Conservation (phyloP, 2,113 vertebrate species). For the Brachyhypopomus gauderio region DNA sequence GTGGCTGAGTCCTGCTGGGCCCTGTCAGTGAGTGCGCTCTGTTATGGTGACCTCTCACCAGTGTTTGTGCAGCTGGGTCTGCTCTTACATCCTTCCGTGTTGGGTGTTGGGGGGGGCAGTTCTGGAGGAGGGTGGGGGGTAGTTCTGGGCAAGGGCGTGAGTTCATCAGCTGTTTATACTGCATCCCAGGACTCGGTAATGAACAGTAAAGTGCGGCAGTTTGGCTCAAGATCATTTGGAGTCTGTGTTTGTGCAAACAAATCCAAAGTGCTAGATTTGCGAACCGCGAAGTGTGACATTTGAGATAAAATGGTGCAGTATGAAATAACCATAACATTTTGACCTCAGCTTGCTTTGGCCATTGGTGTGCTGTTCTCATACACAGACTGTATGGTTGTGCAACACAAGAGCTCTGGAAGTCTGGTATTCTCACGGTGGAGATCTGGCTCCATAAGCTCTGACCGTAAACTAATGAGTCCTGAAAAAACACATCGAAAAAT, state of each 20-base stretch:
- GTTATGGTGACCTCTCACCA: conserved; percentile 51
- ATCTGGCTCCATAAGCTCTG: neutral
- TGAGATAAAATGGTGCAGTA: neutral
- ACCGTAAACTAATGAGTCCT: neutral
- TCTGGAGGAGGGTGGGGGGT: too few relatives aligned
- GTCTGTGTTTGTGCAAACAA: conserved; percentile 5
- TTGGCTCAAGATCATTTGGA: neutral
- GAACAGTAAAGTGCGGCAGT: neutral
- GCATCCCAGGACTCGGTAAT: conserved; percentile 8
- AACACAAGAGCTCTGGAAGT: neutral
- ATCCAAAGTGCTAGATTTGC: neutral
- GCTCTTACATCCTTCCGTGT: conserved; percentile 29
- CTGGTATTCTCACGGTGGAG: neutral
- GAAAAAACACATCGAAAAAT: conserved; percentile 62
- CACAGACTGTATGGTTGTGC: neutral
- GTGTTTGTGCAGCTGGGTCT: conserved; percentile 55
- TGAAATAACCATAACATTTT: neutral
- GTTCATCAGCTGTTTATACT: conserved; percentile 33
- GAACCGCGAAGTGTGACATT: neutral
- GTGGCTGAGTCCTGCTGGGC: conserved; percentile 10
- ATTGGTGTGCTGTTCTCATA: neutral
- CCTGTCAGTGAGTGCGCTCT: conserved; percentile 34
- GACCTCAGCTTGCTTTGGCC: conserved; percentile 7
- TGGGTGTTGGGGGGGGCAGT: conserved; percentile 13
- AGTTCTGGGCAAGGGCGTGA: conserved; percentile 7